These are phyloP conservation scores for Aphodius granarius DNA, from an alignment of 2,888 invertebrate genomes.

Conservation along the genomic window DNA sequence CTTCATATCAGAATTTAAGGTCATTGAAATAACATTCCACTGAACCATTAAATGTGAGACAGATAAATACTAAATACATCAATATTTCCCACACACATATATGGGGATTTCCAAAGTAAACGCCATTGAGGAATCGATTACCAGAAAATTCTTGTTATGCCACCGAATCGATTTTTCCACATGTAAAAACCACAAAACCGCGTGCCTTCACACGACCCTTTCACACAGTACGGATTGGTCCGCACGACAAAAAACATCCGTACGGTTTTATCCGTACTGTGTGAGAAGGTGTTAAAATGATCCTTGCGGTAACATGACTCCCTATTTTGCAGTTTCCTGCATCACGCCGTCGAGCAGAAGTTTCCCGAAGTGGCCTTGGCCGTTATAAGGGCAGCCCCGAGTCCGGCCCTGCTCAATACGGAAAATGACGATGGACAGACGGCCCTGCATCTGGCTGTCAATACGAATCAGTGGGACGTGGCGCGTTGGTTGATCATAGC, in stretches of 20 bases:
- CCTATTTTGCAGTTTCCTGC: constrained; percentile 68
- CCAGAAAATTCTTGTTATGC: neutral
- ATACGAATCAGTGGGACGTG: constrained; percentile 73
- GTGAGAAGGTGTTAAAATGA: too few species aligned
- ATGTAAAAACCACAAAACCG: neutral
- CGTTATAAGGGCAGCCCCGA: constrained; percentile 76
- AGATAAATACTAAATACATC: neutral
- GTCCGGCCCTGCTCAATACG: constrained; percentile 75
- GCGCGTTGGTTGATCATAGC: constrained; percentile 77
- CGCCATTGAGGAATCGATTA: neutral
- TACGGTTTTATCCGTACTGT: too few species aligned
- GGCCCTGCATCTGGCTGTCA: constrained; percentile 84
- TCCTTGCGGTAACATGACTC: too few species aligned
- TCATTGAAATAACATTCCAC: too few species aligned
- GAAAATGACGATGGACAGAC: constrained; percentile 80
- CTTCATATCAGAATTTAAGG: neutral
- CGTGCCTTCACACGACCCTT: too few species aligned
- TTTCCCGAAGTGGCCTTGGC: constrained; percentile 72
- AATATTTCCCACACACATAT: neutral
- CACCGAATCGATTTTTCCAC: neutral
- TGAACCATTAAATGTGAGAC: too few species aligned
- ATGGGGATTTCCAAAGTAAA: neutral
- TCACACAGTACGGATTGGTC: too few species aligned
- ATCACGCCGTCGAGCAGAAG: constrained; percentile 80
- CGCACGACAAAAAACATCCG: too few species aligned